Conservation (phyloP, 2,797 vertebrate genomes). For the Coilia nasus region DNA sequence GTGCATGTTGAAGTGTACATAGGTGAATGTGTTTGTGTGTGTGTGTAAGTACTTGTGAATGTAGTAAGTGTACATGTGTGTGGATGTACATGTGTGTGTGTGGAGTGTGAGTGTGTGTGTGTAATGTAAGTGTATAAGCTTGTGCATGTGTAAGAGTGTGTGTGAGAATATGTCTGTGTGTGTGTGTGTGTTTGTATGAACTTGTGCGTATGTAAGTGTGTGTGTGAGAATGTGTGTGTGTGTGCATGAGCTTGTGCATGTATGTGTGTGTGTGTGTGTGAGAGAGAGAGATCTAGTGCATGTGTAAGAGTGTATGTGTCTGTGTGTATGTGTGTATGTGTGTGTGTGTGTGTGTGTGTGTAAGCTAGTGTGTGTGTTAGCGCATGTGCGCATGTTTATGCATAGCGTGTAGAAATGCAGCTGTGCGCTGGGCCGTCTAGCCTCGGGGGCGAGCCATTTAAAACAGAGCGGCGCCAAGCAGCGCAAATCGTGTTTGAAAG, state of each 20-base stretch:
- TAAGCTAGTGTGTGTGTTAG: too few relatives aligned
- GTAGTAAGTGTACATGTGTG: neutral
- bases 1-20: neutral
- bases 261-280: too few relatives aligned
- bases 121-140: neutral
- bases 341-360: too few relatives aligned
- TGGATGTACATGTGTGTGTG: neutral
- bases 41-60: neutral
- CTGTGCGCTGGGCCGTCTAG: constrained; percentile 48
- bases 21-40: neutral
- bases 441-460: constrained; percentile 61
- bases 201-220: neutral
- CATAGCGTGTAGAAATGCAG: neutral
- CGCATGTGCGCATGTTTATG: neutral
- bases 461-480: constrained; percentile 42
- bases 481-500: constrained; percentile 53
- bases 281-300: too few relatives aligned
- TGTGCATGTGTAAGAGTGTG: neutral
- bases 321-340: too few relatives aligned
- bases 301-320: too few relatives aligned
- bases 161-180: neutral
- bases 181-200: neutral
- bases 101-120: neutral
- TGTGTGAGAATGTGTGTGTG: too few relatives aligned
- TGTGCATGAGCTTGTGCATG: too few relatives aligned